A percentile compares a stretch with the other conserved stretches of the same genome.
These are phyloP conservation scores for Sceliomorpha sp. DNA, from an alignment of 2,888 invertebrate genomes.

Conservation along the genomic window DNA sequence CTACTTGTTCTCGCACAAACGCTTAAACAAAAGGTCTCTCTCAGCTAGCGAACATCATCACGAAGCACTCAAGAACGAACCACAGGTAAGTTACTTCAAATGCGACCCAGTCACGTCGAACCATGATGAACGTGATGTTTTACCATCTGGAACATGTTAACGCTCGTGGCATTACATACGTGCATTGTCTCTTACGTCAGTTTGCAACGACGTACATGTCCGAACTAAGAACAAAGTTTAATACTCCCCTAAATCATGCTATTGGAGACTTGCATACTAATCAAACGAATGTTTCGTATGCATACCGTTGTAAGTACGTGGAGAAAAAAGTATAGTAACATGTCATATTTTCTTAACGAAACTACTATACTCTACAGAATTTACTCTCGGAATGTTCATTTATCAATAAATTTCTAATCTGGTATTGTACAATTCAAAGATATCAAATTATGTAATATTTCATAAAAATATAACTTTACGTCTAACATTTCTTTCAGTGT, in stretches of 20 bases:
- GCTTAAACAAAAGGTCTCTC: conserved; percentile 91
- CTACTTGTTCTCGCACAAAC: conserved; percentile 92
- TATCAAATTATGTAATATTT: no score
- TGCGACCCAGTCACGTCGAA: conserved; percentile 41
- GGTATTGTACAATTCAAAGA: no score
- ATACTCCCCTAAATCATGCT: conserved; percentile 12
- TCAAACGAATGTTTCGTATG: no score
- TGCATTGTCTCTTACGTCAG: conserved; percentile 19
- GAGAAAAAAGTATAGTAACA: no score
- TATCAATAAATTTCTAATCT: no score
- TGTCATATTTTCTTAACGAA: no score
- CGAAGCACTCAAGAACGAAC: conserved; percentile 87
- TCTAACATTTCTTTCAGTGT: no score
- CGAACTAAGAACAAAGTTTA: conserved; percentile 26
- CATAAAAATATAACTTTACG: no score
- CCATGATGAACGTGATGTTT: conserved; percentile 46
- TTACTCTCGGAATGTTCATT: no score
- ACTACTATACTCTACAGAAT: no score
- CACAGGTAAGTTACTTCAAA: conserved; percentile 83
- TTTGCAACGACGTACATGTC: conserved; percentile 12
- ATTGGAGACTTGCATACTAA: no score
- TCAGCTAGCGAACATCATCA: conserved; percentile 90
- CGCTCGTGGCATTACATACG: conserved; percentile 37
- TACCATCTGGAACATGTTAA: conserved; percentile 55
- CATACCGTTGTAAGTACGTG: no score